A percentile compares a stretch with the other conserved stretches of the same genome.
These are phyloP conservation scores for Lypha dubia DNA, from an alignment of 2,888 invertebrate species.

Conservation along the genomic window DNA sequence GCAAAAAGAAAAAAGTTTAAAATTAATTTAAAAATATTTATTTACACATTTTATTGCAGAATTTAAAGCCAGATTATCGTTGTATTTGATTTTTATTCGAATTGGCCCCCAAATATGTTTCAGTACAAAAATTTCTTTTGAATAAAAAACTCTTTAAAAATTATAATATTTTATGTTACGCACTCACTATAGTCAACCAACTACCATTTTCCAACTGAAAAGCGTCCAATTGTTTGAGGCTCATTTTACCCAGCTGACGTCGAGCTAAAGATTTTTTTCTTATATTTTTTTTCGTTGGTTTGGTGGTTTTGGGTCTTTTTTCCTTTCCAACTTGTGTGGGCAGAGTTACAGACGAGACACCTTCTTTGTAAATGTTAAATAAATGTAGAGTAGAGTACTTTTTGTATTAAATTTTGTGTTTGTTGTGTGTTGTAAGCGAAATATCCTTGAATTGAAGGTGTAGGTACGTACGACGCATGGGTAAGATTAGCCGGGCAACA, in stretches of 20 bases:
- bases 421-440: constrained; percentile 42
- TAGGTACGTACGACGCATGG: constrained; percentile 55
- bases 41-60: constrained; percentile 50
- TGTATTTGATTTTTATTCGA: neutral
- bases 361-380: constrained; percentile 6
- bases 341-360: constrained; percentile 42
- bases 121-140: neutral
- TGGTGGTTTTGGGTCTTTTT: neutral
- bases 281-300: constrained; percentile 16
- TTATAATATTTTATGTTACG: constrained; percentile 26
- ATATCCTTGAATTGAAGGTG: constrained; percentile 60
- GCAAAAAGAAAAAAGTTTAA: constrained; percentile 11
- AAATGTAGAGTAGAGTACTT: neutral
- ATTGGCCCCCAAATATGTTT: constrained; percentile 7
- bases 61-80: neutral
- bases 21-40: constrained; percentile 2
- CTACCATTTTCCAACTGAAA: constrained; percentile 63
- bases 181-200: constrained; percentile 63
- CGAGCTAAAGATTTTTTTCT: constrained; percentile 28
- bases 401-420: constrained; percentile 31
- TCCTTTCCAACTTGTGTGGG: constrained; percentile 7
- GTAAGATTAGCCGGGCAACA: constrained; percentile 62
- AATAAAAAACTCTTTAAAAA: neutral
- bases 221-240: constrained; percentile 65
- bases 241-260: constrained; percentile 64